Base-by-base conservation (phyloP, 1,140 invertebrate species). In the Pseudomyrmex gracilis region DNA sequence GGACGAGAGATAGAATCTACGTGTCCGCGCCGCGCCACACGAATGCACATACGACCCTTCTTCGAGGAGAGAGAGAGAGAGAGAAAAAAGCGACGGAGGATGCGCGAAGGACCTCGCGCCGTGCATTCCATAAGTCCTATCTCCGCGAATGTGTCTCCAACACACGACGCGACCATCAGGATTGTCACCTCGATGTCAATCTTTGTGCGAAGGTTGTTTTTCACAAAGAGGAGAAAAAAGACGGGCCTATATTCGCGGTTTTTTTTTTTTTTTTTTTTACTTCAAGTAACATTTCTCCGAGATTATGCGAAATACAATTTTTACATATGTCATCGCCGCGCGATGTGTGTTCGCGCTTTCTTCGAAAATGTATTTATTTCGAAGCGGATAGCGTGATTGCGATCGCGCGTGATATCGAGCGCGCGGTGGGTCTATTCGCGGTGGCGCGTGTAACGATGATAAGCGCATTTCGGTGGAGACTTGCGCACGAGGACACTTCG, bases 1-100 rank as follows among this genome's bases (percentile, higher is more conserved):
- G 92, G 92, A 57, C 61, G 66, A 89, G 91, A 92, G 93, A 93
- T 93, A 92, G 91, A 92, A 93, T 93, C 92, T 93, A 92, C 91
- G 88, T 90, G 88, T 90, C 87, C 87, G 85, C 83, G 86, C 74
- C 57, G 57, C 57, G 61, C 74, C 34, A 43, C 43, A 60, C 20
- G 74, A 15, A 70, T 58, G 84, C 84, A 76, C 80, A n/a, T n/a
- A 86, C 34, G 34, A 68, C 84, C 84, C 74, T 73, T 67, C 34
- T 7, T 89, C 73, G 64, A 57, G 20, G 63, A 68, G 68, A 13
- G 57, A 34, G 34, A 34, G 7, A 34, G 34, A 34, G 34, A 34
- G 34, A 7, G 34, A 34, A 5, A 34, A 5, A 7, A 34, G 7
- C 34, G 55, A 51, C 55, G n/a, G 77, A 85, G 51, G 61, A 73